Evolutionary conservation across 2,113 vertebrate species (phyloP).

Genomic region (Semnornis frantzii): DNA sequence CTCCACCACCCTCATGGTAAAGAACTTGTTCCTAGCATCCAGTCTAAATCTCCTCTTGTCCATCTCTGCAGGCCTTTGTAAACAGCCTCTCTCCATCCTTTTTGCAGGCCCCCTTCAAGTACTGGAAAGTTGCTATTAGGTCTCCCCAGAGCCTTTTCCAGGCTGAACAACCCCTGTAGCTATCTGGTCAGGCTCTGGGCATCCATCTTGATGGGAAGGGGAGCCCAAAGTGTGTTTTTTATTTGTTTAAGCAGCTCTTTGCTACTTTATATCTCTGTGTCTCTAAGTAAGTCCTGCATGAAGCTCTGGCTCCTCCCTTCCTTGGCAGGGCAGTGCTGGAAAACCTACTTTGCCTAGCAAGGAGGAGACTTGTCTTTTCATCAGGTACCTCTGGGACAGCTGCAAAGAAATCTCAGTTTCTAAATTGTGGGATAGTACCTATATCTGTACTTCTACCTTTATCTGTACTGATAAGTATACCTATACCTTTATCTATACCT

Average conservation of each 20-base stretch:
- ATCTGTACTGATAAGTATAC: too few relatives aligned
- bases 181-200: neutral
- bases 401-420: neutral
- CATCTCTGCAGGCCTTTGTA: too few relatives aligned
- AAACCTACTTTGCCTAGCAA: neutral
- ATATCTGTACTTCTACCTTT: too few relatives aligned
- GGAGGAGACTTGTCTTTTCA: neutral
- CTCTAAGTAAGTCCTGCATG: neutral
- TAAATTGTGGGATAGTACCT: neutral
- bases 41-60: too few relatives aligned
- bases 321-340: neutral
- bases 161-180: neutral
- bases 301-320: neutral
- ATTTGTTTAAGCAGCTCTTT: neutral
- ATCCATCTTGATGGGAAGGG: neutral
- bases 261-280: neutral
- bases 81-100: too few relatives aligned
- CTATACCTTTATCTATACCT: neutral
- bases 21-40: too few relatives aligned
- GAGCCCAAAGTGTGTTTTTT: fast-evolving
- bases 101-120: too few relatives aligned
- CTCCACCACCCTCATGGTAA: too few relatives aligned
- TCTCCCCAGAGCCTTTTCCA: too few relatives aligned
- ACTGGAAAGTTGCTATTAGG: too few relatives aligned
- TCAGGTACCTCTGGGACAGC: neutral